A percentile compares a stretch with the other conserved stretches of the same genome.
Conservation (phyloP, 2,888 invertebrate genomes). For the Rhagium mordax region DNA sequence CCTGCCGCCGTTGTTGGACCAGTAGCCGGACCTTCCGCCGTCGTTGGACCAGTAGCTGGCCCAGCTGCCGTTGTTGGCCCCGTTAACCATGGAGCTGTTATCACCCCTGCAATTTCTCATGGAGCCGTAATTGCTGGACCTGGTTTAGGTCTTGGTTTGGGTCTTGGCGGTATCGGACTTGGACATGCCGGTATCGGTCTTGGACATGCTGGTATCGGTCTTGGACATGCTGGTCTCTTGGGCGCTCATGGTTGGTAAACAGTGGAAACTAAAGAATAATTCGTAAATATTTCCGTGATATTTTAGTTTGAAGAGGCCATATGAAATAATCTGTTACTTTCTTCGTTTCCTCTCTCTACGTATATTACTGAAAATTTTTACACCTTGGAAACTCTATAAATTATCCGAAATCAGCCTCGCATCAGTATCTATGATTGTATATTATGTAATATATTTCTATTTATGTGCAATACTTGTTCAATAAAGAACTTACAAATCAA, state of each 20-base stretch:
- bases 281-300: constrained; percentile 30
- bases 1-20: constrained; percentile 12
- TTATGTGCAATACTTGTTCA: constrained; percentile 25
- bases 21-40: constrained; percentile 3
- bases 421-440: constrained; percentile 5
- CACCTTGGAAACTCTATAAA: not conserved
- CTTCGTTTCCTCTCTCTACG: not conserved
- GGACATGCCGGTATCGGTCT: constrained; percentile 17
- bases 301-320: constrained; percentile 5
- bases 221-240: constrained; percentile 15
- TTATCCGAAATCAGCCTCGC: not conserved
- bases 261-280: not conserved
- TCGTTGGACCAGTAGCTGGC: constrained; percentile 15
- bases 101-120: constrained; percentile 18
- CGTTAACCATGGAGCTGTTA: not conserved
- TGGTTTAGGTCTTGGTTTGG: constrained; percentile 10
- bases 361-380: constrained; percentile 37
- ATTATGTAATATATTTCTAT: constrained; percentile 27
- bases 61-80: constrained; percentile 15
- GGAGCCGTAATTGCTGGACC: constrained; percentile 29
- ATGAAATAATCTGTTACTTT: not conserved
- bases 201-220: not conserved
- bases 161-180: not conserved
- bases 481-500: constrained; percentile 23
- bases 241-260: constrained; percentile 25